phyloP scores from a whole-genome alignment of 2,888 invertebrate species.

The Prostheceraeus crozeri region DNA sequence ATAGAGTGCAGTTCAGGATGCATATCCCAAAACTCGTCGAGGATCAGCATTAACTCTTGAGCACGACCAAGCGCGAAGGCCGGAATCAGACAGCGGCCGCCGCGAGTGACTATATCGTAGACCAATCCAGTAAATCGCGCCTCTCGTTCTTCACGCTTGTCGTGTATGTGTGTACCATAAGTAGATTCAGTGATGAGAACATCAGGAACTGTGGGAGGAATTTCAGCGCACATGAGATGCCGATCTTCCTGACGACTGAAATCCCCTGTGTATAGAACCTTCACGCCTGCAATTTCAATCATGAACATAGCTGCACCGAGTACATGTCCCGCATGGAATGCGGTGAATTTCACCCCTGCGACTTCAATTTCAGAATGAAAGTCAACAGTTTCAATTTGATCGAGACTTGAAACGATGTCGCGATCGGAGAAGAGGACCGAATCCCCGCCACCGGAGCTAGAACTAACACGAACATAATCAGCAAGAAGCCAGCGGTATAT shows the following conservation, averaged over 20 bases:
- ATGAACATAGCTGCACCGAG: slow-evolving; percentile 99
- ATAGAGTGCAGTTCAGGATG: slow-evolving; percentile 95
- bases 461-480: slow-evolving; percentile 87
- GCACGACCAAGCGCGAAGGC: slow-evolving; percentile 96
- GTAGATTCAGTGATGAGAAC: slow-evolving; percentile 96
- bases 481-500: slow-evolving; percentile 96
- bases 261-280: slow-evolving; percentile 89
- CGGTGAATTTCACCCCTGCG: slow-evolving; percentile 92
- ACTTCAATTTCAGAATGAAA: slow-evolving; percentile 87
- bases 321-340: slow-evolving; percentile 90
- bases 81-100: slow-evolving; percentile 95
- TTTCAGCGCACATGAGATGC: slow-evolving; percentile 97
- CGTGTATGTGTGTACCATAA: slow-evolving; percentile 97
- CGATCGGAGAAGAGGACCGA: slow-evolving; percentile 76
- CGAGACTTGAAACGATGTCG: slow-evolving; percentile 93
- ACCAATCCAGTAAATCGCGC: slow-evolving; percentile 81
- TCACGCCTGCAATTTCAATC: slow-evolving; percentile 98
- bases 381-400: slow-evolving; percentile 94
- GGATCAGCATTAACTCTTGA: slow-evolving; percentile 82
- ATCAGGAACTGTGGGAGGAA: slow-evolving; percentile 88
- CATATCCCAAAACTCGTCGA: slow-evolving; percentile 93
- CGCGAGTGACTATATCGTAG: slow-evolving; percentile 86
- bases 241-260: slow-evolving; percentile 96
- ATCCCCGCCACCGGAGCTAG: slow-evolving; percentile 61
- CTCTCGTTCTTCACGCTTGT: slow-evolving; percentile 91